phyloP scores from a whole-genome alignment of 2,797 vertebrate species.

The Aeoliscus strigatus region DNA sequence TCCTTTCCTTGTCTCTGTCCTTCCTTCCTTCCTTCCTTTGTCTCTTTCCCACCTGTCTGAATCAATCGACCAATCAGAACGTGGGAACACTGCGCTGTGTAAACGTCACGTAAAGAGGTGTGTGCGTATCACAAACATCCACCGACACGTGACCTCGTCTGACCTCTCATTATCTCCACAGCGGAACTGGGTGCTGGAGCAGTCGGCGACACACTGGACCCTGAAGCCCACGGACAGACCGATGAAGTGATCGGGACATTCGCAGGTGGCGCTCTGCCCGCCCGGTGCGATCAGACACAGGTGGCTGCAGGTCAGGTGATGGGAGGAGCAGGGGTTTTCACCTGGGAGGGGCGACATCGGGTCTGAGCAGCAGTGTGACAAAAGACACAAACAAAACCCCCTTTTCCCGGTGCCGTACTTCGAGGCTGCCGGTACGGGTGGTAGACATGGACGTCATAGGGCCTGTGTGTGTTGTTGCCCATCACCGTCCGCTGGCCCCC shows the following conservation, averaged over 20 bases:
- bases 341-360: slow-evolving; percentile 26
- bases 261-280: slow-evolving; percentile 56
- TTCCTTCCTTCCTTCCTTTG: too few species aligned
- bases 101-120: too few species aligned
- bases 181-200: slow-evolving; percentile 75
- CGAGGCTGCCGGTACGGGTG: slow-evolving; percentile 67
- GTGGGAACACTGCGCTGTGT: too few species aligned
- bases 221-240: slow-evolving; percentile 56
- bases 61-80: too few species aligned
- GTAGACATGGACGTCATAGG: slow-evolving; percentile 91
- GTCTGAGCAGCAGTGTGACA: neutral
- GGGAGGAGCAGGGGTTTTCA: slow-evolving; percentile 67
- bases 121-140: too few species aligned
- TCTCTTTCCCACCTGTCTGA: too few species aligned
- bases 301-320: slow-evolving; percentile 66
- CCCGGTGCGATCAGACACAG: slow-evolving; percentile 70
- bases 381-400: neutral
- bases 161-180: slow-evolving; percentile 75
- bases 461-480: slow-evolving; percentile 94
- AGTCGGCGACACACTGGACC: slow-evolving; percentile 72
- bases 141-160: too few species aligned
- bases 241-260: slow-evolving; percentile 72
- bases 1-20: too few species aligned
- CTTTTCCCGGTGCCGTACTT: slow-evolving; percentile 40
- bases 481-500: slow-evolving; percentile 88